phyloP scores from a whole-genome alignment of 2,113 vertebrate genomes.

The Planiliza haematocheilus region DNA sequence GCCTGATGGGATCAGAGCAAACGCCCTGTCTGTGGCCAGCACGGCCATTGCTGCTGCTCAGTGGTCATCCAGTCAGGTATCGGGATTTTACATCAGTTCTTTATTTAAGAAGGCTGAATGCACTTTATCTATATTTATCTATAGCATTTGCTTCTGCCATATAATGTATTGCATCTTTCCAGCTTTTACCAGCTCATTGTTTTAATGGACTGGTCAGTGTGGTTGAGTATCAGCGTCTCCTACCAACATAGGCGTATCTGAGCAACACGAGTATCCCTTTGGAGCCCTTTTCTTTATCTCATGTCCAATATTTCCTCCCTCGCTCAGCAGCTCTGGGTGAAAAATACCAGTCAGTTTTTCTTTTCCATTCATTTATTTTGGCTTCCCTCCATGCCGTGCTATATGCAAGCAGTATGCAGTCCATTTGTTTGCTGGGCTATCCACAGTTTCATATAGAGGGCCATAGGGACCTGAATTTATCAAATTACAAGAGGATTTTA shows the following conservation, averaged over 20 bases:
- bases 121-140: too few relatives aligned
- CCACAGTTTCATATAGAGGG: background rate
- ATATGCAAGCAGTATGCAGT: background rate
- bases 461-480: background rate
- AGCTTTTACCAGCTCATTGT: background rate
- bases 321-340: background rate
- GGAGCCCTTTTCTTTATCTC: background rate
- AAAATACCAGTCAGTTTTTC: too few relatives aligned
- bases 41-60: conserved; percentile 97
- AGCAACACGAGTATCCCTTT: too few relatives aligned
- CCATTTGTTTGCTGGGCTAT: background rate
- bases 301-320: background rate
- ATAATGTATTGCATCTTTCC: too few relatives aligned
- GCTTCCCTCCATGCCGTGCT: background rate
- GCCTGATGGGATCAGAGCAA: conserved; percentile 90
- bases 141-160: too few relatives aligned
- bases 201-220: background rate
- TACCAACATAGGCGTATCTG: too few relatives aligned
- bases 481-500: too few relatives aligned
- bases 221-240: background rate
- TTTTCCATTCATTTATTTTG: background rate
- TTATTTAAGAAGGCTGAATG: too few relatives aligned
- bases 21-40: conserved; percentile 92
- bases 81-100: conserved; percentile 1
- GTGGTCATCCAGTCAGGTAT: conserved; percentile 96